These are phyloP conservation scores for Tringa solitaria DNA, from an alignment of 2,113 vertebrate genomes.

Conservation along the genomic window DNA sequence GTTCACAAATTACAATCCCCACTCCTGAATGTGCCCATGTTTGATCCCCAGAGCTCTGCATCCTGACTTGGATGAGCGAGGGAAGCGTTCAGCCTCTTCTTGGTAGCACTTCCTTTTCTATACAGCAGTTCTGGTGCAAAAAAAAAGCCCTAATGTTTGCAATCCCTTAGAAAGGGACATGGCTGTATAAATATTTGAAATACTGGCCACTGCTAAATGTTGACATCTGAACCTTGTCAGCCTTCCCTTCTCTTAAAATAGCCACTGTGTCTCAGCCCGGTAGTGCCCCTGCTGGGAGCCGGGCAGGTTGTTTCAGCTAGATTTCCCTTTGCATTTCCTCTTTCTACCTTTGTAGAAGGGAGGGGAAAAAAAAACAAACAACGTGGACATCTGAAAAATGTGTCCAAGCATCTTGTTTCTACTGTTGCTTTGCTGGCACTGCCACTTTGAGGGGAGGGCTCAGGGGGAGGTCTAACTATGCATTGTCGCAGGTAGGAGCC, in stretches of 20 bases:
- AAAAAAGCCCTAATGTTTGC: not conserved
- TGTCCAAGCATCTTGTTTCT: not conserved
- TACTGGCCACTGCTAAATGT: not conserved
- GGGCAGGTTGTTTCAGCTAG: not conserved
- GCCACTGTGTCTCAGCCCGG: fast-evolving
- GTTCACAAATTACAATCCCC: not conserved
- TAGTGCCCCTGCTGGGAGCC: not conserved
- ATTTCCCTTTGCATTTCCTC: not conserved
- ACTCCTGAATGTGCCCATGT: not conserved
- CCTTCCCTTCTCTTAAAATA: not conserved
- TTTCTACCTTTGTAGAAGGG: not conserved
- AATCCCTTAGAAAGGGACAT: not conserved
- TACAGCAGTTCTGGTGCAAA: not conserved
- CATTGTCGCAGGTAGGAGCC: fast-evolving
- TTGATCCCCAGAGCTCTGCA: fast-evolving
- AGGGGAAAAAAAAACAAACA: not conserved
- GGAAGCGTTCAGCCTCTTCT: not conserved
- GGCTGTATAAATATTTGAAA: not conserved
- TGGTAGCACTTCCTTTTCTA: not conserved
- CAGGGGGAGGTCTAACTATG: not conserved
- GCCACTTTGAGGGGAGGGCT: not conserved
- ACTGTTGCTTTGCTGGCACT: not conserved
- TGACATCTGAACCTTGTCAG: not conserved
- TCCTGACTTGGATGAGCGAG: not conserved
- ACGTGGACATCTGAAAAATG: not conserved